These are phyloP conservation scores for Nansenia antarctica DNA, from an alignment of 2,113 vertebrate genomes.

Conservation along the genomic window DNA sequence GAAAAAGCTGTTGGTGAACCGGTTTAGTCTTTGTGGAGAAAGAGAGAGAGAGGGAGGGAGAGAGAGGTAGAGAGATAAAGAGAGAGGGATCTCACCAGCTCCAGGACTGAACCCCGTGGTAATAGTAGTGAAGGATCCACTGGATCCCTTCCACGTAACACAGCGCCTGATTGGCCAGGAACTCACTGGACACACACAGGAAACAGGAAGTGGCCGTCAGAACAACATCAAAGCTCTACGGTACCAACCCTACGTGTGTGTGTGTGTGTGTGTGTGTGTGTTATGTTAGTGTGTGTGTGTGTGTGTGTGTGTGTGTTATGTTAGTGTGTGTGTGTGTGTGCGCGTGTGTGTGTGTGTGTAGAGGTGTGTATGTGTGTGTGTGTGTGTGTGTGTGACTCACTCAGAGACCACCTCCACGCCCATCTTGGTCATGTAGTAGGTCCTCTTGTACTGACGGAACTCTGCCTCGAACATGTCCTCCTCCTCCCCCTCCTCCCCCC, in stretches of 20 bases:
- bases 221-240: too few species aligned
- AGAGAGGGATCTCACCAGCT: conserved; percentile 86
- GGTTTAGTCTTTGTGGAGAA: not conserved
- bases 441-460: conserved; percentile 96
- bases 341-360: too few species aligned
- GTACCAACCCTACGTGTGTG: too few species aligned
- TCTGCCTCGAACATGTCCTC: conserved; percentile 98
- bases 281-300: too few species aligned
- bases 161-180: conserved; percentile 88
- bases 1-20: too few species aligned
- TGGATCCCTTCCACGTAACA: conserved; percentile 98
- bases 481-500: conserved; percentile 89
- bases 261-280: too few species aligned
- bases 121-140: conserved; percentile 99
- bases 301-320: too few species aligned
- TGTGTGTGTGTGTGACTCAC: too few species aligned
- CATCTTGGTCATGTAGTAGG: conserved; percentile 99
- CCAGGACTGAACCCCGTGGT: conserved; percentile 98
- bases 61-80: not conserved
- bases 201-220: too few species aligned
- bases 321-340: too few species aligned
- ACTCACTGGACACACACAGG: conserved; percentile 79
- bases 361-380: too few species aligned
- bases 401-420: conserved; percentile 94
- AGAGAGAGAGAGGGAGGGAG: not conserved